Percentiles rank a stretch among this genome's conserved stretches.
These are phyloP conservation scores for Planococcus citri DNA, from an alignment of 1,140 invertebrate genomes.

Conservation along the genomic window DNA sequence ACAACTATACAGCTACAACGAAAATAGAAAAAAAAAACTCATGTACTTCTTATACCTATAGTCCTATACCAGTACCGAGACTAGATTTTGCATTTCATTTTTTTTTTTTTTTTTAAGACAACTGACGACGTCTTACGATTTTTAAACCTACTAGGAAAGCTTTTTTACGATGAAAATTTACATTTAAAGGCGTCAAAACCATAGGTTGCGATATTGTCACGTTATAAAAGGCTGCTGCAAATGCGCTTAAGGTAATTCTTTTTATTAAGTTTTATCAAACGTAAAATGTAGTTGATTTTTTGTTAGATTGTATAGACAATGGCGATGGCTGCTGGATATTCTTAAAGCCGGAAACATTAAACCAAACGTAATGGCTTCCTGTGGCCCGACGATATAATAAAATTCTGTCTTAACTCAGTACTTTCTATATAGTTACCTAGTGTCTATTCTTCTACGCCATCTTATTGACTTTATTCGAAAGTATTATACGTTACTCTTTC, in stretches of 20 bases:
- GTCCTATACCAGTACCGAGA: too few species aligned
- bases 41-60: too few species aligned
- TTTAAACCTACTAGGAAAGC: not conserved
- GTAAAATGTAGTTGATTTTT: slow-evolving; percentile 8
- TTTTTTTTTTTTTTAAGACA: not conserved
- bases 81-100: too few species aligned
- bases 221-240: not conserved
- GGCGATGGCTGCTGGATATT: not conserved
- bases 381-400: not conserved
- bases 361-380: not conserved
- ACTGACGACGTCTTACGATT: not conserved
- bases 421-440: not conserved
- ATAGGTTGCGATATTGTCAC: not conserved
- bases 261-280: slow-evolving; percentile 4
- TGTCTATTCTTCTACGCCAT: not conserved
- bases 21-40: too few species aligned
- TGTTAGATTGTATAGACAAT: not conserved
- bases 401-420: not conserved
- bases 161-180: not conserved
- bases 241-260: not conserved
- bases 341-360: slow-evolving; percentile 6
- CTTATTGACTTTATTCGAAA: not conserved
- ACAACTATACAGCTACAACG: too few species aligned
- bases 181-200: not conserved
- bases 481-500: not conserved